A percentile compares a stretch with the other conserved stretches of the same genome.
Conservation (phyloP, 2,113 vertebrate genomes). For the Australoheros scitulus region DNA sequence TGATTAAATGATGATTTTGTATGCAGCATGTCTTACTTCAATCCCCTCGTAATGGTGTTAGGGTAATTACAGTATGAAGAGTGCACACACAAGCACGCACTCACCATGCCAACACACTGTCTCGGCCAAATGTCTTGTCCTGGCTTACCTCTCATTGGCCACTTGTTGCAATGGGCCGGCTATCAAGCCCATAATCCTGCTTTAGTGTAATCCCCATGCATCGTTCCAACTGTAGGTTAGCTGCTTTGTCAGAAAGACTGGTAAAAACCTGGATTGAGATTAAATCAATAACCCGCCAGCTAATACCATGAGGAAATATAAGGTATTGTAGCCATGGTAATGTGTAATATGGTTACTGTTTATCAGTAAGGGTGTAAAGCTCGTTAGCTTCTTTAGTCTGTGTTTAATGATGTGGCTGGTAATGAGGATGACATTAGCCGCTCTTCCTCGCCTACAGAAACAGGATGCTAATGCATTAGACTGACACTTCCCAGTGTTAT, state of each 20-base stretch:
- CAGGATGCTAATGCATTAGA: not conserved
- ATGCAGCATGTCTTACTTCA: not conserved
- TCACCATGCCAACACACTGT: constrained; percentile 48
- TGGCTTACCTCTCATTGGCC: constrained; percentile 65
- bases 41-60: not conserved
- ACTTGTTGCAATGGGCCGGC: constrained; percentile 60
- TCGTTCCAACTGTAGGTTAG: constrained; percentile 38
- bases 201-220: constrained; percentile 68
- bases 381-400: not conserved
- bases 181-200: constrained; percentile 70
- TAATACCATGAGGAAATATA: constrained; percentile 57
- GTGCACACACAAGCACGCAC: constrained; percentile 4
- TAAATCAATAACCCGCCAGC: constrained; percentile 35
- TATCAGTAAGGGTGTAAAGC: not conserved
- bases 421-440: not conserved
- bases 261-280: constrained; percentile 41
- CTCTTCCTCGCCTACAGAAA: not conserved
- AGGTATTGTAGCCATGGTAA: constrained; percentile 52
- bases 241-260: constrained; percentile 50
- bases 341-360: not conserved
- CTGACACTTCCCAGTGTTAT: not conserved
- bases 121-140: constrained; percentile 47
- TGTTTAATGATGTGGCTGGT: constrained; percentile 18
- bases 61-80: constrained; percentile 36
- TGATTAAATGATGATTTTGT: constrained; percentile 1